Conservation (phyloP, 2,888 invertebrate species). For the Phragmatobia fuliginosa region DNA sequence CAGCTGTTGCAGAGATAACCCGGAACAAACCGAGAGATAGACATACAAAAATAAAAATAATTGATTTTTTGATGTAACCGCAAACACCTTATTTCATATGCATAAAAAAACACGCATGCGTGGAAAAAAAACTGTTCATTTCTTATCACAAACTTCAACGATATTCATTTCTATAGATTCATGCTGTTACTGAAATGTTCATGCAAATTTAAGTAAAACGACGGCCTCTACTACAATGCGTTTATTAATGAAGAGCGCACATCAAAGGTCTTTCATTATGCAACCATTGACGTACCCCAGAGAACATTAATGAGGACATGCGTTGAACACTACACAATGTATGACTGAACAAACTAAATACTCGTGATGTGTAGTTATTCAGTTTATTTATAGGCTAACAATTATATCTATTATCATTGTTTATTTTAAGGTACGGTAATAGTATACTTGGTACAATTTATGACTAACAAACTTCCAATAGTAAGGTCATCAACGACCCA, state of each 20-base stretch:
- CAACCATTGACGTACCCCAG: background rate
- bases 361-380: background rate
- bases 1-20: too few species aligned
- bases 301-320: background rate
- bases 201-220: background rate
- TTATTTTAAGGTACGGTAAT: background rate
- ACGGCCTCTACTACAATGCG: too few species aligned
- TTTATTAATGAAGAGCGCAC: background rate
- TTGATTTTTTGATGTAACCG: too few species aligned
- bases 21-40: too few species aligned
- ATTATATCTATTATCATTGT: background rate
- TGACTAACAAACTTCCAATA: background rate
- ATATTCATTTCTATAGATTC: too few species aligned
- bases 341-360: background rate
- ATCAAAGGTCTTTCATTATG: background rate
- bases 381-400: background rate
- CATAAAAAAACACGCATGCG: too few species aligned
- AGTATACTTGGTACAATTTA: background rate
- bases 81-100: too few species aligned
- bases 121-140: too few species aligned
- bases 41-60: too few species aligned
- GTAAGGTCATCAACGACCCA: background rate
- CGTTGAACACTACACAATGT: background rate
- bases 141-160: too few species aligned
- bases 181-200: too few species aligned